A percentile compares a stretch with the other conserved stretches of the same genome.
Conservation (phyloP, 2,797 vertebrate genomes). For the Parauchenoglanis punctatus region DNA sequence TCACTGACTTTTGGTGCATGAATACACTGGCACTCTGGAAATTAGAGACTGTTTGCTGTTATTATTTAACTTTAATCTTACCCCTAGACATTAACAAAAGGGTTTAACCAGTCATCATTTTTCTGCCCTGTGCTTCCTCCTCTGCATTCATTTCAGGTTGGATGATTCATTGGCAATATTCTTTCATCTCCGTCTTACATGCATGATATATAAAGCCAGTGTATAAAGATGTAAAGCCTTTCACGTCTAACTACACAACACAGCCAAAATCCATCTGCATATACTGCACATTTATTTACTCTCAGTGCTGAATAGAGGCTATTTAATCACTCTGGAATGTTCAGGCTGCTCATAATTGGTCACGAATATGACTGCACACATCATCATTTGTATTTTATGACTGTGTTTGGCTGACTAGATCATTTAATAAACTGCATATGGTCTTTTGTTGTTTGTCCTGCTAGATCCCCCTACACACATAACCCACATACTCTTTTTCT, state of each 20-base stretch:
- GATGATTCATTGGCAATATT: constrained; percentile 36
- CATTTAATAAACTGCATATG: background rate
- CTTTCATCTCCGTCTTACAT: constrained; percentile 1
- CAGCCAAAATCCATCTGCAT: constrained; percentile 25
- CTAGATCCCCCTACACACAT: background rate
- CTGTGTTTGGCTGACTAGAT: background rate
- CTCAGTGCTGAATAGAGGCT: background rate
- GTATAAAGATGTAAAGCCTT: background rate
- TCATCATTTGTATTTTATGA: constrained; percentile 13
- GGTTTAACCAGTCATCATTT: constrained; percentile 12
- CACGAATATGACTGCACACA: background rate
- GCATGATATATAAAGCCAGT: constrained; percentile 5
- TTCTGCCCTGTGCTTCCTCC: background rate
- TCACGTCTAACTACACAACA: constrained; percentile 5
- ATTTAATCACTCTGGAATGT: constrained; percentile 25
- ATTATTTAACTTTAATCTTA: constrained; percentile 36
- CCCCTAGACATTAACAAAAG: background rate
- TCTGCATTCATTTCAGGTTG: constrained; percentile 32
- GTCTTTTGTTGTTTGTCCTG: background rate
- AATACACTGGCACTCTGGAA: constrained; percentile 12
- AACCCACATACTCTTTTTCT: background rate
- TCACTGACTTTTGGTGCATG: constrained; percentile 30
- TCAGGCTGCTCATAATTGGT: constrained; percentile 42
- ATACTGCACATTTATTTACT: constrained; percentile 24
- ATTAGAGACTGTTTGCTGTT: constrained; percentile 25